Percentiles rank a stretch among this genome's conserved stretches.
These are phyloP conservation scores for Rousettus leschenaultii DNA, from an alignment of 2,113 vertebrate species.

Conservation along the genomic window DNA sequence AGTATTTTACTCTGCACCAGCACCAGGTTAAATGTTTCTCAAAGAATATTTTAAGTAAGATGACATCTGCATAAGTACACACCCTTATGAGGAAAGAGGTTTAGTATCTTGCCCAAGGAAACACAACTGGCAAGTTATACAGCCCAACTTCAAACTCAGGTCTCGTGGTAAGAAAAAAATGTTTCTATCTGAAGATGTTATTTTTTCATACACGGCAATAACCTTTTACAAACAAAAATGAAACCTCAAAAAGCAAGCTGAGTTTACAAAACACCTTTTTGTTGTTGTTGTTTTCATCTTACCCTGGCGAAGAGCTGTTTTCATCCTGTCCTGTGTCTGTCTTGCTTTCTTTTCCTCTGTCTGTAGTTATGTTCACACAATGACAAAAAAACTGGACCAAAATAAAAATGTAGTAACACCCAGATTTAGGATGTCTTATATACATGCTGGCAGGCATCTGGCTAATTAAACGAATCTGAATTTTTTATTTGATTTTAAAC, in stretches of 20 bases:
- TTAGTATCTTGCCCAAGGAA: background rate
- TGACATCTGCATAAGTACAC: background rate
- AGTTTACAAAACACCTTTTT: background rate
- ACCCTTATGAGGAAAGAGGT: background rate
- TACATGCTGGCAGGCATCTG: background rate
- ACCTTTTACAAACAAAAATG: background rate
- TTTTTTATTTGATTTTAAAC: conserved; percentile 43
- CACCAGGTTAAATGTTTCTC: background rate
- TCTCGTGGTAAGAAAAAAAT: background rate
- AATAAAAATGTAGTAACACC: background rate
- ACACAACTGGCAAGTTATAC: too few relatives aligned
- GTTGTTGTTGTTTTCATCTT: background rate
- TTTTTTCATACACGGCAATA: background rate
- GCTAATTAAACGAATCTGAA: conserved; percentile 30
- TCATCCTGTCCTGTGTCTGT: background rate
- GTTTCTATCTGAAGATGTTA: background rate
- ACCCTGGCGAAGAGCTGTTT: background rate
- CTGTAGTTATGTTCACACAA: background rate
- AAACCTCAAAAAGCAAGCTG: background rate
- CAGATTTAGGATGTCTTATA: background rate
- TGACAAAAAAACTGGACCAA: background rate
- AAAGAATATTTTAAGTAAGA: background rate
- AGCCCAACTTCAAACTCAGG: background rate
- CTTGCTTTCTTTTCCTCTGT: background rate
- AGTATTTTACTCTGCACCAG: background rate